phyloP scores from a whole-genome alignment of 2,113 vertebrate genomes.

The Dendrocopos noguchii region DNA sequence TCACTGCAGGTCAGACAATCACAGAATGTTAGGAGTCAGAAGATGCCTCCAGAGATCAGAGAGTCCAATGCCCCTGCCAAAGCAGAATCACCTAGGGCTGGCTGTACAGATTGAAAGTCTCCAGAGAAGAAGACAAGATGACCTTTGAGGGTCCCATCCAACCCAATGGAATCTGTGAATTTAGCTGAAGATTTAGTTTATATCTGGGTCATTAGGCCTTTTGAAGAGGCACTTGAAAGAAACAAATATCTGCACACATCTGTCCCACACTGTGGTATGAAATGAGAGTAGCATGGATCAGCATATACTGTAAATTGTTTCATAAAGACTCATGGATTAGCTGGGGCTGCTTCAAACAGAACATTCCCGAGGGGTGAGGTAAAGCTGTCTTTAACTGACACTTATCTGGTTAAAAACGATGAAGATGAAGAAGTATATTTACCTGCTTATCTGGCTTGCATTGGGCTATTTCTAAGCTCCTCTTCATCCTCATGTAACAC shows the following conservation, averaged over 20 bases:
- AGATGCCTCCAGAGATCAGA: too few species aligned
- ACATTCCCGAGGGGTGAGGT: background rate
- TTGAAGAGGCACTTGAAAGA: background rate
- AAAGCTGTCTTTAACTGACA: conserved; percentile 5
- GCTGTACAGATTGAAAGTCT: too few species aligned
- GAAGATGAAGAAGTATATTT: background rate
- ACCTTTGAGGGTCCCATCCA: too few species aligned
- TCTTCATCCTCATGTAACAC: conserved; percentile 23
- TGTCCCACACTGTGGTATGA: background rate
- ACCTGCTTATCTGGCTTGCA: background rate
- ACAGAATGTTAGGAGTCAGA: too few species aligned
- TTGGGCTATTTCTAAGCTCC: background rate
- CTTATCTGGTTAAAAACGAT: background rate
- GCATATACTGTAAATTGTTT: background rate
- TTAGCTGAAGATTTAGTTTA: background rate
- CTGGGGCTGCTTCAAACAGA: background rate
- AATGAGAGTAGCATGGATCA: background rate
- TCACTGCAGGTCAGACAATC: too few species aligned
- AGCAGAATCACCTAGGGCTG: too few species aligned
- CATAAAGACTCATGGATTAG: conserved; percentile 5
- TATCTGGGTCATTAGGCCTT: background rate
- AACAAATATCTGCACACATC: background rate
- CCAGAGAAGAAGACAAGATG: too few species aligned
- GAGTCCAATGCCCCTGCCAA: too few species aligned
- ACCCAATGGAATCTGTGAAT: background rate